Conservation (phyloP, 2,888 invertebrate genomes). For the Drosophila nr. perissopoda region DNA sequence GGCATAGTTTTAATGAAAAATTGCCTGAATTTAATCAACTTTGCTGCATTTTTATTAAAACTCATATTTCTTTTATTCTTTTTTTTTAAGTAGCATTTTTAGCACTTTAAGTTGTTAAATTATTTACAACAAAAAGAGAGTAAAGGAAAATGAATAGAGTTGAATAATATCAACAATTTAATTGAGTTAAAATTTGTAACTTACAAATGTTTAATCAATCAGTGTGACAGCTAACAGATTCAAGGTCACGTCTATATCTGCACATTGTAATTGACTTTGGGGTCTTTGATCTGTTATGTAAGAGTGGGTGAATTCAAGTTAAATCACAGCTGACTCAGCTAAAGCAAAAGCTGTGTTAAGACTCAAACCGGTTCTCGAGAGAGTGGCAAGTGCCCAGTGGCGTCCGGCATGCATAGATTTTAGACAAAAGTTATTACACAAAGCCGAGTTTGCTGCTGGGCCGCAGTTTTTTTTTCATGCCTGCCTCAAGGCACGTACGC, state of each 20-base stretch:
- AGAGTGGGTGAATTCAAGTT: not conserved
- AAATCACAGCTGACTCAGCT: not conserved
- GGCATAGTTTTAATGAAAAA: constrained; percentile 11
- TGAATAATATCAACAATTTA: not conserved
- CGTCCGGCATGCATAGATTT: constrained; percentile 20
- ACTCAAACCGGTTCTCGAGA: constrained; percentile 15
- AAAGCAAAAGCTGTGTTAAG: not conserved
- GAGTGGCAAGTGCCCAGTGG: constrained; percentile 8
- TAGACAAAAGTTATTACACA: not conserved
- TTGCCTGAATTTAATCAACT: not conserved
- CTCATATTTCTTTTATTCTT: not conserved
- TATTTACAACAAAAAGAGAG: not conserved
- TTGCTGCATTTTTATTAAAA: not conserved
- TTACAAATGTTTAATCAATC: not conserved
- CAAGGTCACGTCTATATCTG: not conserved
- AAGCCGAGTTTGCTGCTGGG: not conserved
- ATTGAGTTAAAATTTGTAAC: not conserved
- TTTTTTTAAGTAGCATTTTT: not conserved
- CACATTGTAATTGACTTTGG: not conserved
- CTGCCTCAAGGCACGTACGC: constrained; percentile 55
- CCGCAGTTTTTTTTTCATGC: constrained; percentile 12
- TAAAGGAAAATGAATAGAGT: not conserved
- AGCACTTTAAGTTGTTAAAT: not conserved
- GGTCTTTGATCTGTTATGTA: not conserved
- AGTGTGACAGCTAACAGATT: not conserved